phyloP scores from a whole-genome alignment of 2,113 vertebrate genomes.

The Oceanites oceanicus region DNA sequence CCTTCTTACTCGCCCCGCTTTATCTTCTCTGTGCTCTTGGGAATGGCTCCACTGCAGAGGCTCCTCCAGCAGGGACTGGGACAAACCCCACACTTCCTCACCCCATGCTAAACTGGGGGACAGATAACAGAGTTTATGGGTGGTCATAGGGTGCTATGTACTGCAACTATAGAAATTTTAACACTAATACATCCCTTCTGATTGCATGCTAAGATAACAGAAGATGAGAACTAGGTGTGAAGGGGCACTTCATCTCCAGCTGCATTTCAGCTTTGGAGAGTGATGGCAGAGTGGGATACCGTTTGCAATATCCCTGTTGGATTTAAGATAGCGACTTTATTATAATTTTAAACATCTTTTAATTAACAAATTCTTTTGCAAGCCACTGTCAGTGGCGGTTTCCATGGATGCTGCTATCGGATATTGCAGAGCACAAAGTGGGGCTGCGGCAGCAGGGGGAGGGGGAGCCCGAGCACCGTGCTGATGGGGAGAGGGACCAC shows the following conservation, averaged over 20 bases:
- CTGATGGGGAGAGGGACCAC: not conserved
- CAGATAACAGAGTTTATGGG: not conserved
- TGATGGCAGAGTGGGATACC: not conserved
- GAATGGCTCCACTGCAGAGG: not conserved
- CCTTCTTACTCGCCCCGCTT: not conserved
- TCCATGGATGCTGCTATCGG: conserved; percentile 20
- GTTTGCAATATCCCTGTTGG: not conserved
- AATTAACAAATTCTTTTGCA: conserved; percentile 32
- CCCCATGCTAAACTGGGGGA: not conserved
- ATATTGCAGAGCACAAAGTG: not conserved
- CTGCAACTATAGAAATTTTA: not conserved
- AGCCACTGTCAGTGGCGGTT: not conserved
- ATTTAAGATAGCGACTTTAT: conserved; percentile 21
- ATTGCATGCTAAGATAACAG: not conserved
- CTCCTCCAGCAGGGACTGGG: not conserved
- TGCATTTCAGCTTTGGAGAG: not conserved
- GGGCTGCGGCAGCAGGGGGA: not conserved
- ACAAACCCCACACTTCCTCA: not conserved
- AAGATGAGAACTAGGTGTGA: not conserved
- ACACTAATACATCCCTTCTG: not conserved
- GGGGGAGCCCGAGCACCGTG: not conserved
- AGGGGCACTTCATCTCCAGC: not conserved
- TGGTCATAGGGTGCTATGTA: not conserved
- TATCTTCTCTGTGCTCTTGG: not conserved
- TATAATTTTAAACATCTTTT: conserved; percentile 26